These are phyloP conservation scores for Pogonocichla stellata DNA, from an alignment of 2,113 vertebrate species.

Conservation along the genomic window DNA sequence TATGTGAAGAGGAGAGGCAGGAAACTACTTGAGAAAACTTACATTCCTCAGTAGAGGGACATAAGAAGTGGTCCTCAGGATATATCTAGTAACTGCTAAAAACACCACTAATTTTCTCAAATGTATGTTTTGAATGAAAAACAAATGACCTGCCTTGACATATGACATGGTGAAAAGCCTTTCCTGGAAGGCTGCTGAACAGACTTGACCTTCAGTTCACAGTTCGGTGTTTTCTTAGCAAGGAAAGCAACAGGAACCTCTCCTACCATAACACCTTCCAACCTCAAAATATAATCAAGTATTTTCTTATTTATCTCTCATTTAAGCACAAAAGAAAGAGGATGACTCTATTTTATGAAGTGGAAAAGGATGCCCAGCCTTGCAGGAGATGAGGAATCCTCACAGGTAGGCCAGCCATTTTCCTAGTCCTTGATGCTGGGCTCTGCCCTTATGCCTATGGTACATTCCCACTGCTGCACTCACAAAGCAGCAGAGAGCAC, in stretches of 20 bases:
- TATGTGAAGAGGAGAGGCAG: neutral
- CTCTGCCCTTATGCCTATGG: neutral
- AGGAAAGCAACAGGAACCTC: neutral
- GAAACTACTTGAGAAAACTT: neutral
- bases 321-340: neutral
- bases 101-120: neutral
- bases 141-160: neutral
- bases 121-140: neutral
- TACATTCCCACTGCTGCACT: neutral
- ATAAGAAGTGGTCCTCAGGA: neutral
- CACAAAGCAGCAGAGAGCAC: neutral
- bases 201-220: neutral
- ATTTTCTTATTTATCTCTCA: neutral
- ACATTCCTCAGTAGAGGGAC: neutral
- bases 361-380: neutral
- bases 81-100: neutral
- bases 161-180: neutral
- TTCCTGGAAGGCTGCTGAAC: neutral
- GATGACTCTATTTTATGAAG: neutral
- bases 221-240: neutral
- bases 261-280: neutral
- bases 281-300: accelerated
- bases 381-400: neutral
- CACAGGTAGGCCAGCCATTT: neutral
- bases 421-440: neutral